Conservation (phyloP, 2,797 vertebrate genomes). For the Vultur gryphus region DNA sequence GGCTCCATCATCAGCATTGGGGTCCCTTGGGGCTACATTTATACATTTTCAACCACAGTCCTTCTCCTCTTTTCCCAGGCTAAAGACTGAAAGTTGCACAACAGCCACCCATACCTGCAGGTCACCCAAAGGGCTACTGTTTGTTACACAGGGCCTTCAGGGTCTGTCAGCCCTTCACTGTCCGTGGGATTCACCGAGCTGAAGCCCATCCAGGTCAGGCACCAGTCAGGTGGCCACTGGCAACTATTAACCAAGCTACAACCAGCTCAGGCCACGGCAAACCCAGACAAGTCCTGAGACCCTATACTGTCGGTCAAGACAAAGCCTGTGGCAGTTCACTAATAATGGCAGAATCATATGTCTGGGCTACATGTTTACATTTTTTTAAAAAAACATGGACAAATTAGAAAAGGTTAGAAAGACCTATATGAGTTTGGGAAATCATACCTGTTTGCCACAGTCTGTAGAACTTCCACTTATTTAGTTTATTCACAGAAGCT, state of each 20-base stretch:
- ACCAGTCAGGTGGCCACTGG: not conserved
- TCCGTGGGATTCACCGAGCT: not conserved
- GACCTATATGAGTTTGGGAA: not conserved
- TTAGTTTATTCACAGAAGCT: not conserved
- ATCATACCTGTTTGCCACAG: not conserved
- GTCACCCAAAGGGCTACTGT: not conserved
- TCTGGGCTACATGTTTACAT: not conserved
- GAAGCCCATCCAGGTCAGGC: not conserved
- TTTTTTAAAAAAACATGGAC: not conserved
- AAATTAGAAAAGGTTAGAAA: not conserved
- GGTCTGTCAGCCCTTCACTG: not conserved
- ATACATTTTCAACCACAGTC: not conserved
- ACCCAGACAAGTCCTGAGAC: not conserved
- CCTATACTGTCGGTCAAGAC: not conserved
- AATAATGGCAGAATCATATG: not conserved
- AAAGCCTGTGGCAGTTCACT: not conserved
- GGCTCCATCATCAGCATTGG: not conserved
- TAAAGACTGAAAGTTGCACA: not conserved
- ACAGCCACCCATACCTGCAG: not conserved
- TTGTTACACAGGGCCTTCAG: accelerated
- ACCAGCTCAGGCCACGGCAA: not conserved
- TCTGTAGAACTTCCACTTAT: not conserved
- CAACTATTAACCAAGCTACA: not conserved
- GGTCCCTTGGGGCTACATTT: not conserved
- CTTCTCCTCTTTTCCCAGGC: not conserved